phyloP scores from a whole-genome alignment of 2,888 invertebrate species.

The Caenorhabditis auriculariae region DNA sequence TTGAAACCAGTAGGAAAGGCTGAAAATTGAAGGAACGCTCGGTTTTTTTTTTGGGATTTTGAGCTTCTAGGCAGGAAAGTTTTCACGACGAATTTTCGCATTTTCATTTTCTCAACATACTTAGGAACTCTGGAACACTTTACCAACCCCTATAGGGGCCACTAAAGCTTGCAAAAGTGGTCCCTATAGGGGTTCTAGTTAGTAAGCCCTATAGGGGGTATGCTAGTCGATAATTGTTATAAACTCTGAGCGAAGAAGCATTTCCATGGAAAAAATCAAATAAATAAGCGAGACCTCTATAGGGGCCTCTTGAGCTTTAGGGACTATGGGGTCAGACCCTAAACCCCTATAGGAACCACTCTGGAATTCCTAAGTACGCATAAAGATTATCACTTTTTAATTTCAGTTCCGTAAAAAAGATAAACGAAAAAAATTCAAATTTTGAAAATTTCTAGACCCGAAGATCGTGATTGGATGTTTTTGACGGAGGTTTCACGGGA shows the following conservation, averaged over 20 bases:
- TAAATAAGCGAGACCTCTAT: too few relatives aligned
- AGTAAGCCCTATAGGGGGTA: too few relatives aligned
- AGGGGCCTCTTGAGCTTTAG: too few relatives aligned
- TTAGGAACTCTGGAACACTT: slow-evolving; percentile 11
- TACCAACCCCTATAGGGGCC: too few relatives aligned
- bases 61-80: background rate
- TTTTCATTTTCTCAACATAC: slow-evolving; percentile 5
- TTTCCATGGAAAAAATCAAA: too few relatives aligned
- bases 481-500: slow-evolving; percentile 23
- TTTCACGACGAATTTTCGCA: slow-evolving; percentile 5
- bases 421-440: too few relatives aligned
- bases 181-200: too few relatives aligned
- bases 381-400: background rate
- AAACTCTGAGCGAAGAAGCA: too few relatives aligned
- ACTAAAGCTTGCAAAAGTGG: too few relatives aligned
- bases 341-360: background rate
- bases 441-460: slow-evolving; percentile 7
- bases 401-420: too few relatives aligned
- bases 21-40: background rate
- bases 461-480: slow-evolving; percentile 32
- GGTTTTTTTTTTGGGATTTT: background rate
- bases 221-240: too few relatives aligned
- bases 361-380: background rate
- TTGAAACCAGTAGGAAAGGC: background rate
- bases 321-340: too few relatives aligned